phyloP scores from a whole-genome alignment of 35 echinoderm and acorn worm genomes.

The Heliocidaris tuberculata region DNA sequence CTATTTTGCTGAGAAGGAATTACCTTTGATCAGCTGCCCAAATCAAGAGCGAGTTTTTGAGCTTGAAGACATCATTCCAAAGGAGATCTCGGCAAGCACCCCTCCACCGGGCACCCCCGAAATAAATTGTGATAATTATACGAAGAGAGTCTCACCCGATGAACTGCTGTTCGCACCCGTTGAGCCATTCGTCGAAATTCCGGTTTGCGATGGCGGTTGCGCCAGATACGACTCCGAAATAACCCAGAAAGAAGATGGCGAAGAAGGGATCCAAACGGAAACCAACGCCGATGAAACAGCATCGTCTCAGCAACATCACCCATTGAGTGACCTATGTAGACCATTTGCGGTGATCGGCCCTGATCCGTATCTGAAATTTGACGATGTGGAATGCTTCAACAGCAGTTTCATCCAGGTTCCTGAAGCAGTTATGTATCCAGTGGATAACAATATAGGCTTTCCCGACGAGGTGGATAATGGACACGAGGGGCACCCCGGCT shows the following conservation, averaged over 20 bases:
- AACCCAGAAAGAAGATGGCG: background rate
- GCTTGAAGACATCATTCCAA: constrained; percentile 36
- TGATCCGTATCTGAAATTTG: background rate
- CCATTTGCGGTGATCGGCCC: background rate
- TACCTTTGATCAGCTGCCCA: constrained; percentile 28
- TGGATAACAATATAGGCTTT: background rate
- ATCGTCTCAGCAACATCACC: background rate
- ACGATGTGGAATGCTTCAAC: background rate
- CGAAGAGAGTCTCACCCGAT: background rate
- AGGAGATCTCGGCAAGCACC: background rate
- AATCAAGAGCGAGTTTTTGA: constrained; percentile 15
- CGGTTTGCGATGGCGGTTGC: background rate
- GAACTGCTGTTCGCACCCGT: background rate
- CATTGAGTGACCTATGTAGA: background rate
- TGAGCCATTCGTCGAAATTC: background rate
- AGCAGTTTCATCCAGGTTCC: background rate
- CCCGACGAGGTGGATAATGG: background rate
- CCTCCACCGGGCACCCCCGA: background rate
- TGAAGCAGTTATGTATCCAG: background rate
- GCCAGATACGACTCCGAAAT: background rate
- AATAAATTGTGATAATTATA: background rate
- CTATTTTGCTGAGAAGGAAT: background rate
- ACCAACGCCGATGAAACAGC: background rate
- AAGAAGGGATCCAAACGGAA: background rate
- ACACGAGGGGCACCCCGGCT: background rate